These are phyloP conservation scores for Oncorhynchus masou DNA, from an alignment of 2,113 vertebrate genomes.

Conservation along the genomic window DNA sequence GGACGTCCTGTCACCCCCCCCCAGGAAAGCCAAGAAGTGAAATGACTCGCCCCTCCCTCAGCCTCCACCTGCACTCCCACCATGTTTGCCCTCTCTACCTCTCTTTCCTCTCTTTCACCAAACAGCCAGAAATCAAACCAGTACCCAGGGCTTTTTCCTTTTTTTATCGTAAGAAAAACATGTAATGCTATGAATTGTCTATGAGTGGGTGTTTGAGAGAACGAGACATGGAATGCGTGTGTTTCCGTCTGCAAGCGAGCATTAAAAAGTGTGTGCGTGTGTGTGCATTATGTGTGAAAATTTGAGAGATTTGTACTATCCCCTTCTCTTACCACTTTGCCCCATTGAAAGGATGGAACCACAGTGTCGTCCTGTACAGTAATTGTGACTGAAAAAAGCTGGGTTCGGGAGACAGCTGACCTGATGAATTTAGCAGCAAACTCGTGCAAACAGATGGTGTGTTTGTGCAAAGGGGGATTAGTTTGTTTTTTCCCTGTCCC, in stretches of 20 bases:
- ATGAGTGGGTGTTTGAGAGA: conserved; percentile 50
- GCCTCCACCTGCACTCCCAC: conserved; percentile 39
- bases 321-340: conserved; percentile 55
- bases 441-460: conserved; percentile 47
- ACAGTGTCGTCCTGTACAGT: conserved; percentile 58
- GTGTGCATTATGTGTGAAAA: conserved; percentile 62
- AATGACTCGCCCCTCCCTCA: conserved; percentile 71
- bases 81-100: conserved; percentile 64
- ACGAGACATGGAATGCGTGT: conserved; percentile 27
- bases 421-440: conserved; percentile 35
- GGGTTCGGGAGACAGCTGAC: conserved; percentile 36
- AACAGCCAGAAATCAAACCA: conserved; percentile 76
- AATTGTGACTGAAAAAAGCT: conserved; percentile 57
- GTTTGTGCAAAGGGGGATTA: conserved; percentile 42
- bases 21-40: conserved; percentile 95
- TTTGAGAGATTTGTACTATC: conserved; percentile 66
- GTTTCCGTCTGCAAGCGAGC: conserved; percentile 53
- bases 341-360: conserved; percentile 54
- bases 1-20: conserved; percentile 91
- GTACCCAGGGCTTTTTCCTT: conserved; percentile 72
- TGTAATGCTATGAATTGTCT: conserved; percentile 69
- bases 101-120: conserved; percentile 59
- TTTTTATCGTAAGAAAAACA: conserved; percentile 68
- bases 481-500: conserved; percentile 59
- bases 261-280: conserved; percentile 63